Conservation (phyloP, 2,797 vertebrate genomes). For the Sebastes minor region DNA sequence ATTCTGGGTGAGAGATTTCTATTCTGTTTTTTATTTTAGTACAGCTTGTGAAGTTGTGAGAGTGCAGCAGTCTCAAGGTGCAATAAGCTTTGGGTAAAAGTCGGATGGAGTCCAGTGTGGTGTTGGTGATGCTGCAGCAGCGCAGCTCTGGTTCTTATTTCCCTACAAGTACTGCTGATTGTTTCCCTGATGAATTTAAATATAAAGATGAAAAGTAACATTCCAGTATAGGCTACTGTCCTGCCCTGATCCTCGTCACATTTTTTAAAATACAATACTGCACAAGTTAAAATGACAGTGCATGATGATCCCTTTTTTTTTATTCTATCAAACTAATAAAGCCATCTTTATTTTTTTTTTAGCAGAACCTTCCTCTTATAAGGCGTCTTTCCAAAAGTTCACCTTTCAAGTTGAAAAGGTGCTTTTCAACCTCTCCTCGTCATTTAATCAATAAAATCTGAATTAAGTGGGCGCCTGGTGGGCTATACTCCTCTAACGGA, state of each 20-base stretch:
- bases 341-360: background rate
- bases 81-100: conserved; percentile 42
- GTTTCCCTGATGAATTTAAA: conserved; percentile 16
- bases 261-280: background rate
- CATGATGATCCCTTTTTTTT: background rate
- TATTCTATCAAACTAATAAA: background rate
- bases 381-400: background rate
- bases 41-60: conserved; percentile 17
- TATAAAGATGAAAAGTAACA: conserved; percentile 9
- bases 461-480: conserved; percentile 27
- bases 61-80: background rate
- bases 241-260: background rate
- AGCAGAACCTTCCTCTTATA: background rate
- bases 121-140: conserved; percentile 12
- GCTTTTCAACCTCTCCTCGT: conserved; percentile 7
- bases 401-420: conserved; percentile 22
- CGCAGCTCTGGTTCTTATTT: conserved; percentile 15
- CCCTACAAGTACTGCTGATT: conserved; percentile 43
- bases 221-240: background rate
- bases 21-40: background rate
- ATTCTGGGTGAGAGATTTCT: conserved; percentile 74
- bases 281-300: conserved; percentile 50
- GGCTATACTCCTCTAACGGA: background rate
- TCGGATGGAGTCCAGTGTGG: conserved; percentile 35
- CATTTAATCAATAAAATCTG: conserved; percentile 30